These are phyloP conservation scores for Acanthaster planci DNA, from an alignment of 35 echinoderm and acorn worm genomes.

Conservation along the genomic window DNA sequence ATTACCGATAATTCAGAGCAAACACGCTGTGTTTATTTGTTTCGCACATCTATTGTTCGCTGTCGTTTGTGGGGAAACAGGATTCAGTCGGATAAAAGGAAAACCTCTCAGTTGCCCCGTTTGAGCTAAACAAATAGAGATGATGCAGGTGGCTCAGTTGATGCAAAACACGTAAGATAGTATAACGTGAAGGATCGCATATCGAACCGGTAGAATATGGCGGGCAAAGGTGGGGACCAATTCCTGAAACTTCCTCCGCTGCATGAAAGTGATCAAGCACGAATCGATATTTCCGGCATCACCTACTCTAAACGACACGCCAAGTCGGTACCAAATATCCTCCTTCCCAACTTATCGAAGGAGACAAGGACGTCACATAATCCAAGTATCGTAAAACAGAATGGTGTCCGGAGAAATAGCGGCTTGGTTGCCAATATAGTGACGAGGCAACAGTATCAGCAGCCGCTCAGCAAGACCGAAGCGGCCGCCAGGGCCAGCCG, in stretches of 20 bases:
- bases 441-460: no score
- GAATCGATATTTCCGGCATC: not conserved
- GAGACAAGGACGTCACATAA: not conserved
- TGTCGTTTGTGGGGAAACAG: no score
- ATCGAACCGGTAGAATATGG: not conserved
- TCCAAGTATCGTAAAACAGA: not conserved
- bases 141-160: not conserved
- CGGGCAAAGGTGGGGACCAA: not conserved
- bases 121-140: no score
- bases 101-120: no score
- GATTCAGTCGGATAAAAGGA: no score
- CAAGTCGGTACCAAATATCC: not conserved
- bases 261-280: not conserved
- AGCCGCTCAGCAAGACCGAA: no score
- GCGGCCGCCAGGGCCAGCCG: not conserved
- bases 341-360: not conserved
- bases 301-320: not conserved
- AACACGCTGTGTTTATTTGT: no score
- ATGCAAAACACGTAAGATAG: not conserved
- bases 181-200: not conserved
- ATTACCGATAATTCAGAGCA: no score
- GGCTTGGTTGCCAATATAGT: no score
- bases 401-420: not conserved
- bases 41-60: no score
- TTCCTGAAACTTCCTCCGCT: not conserved